A percentile compares a stretch with the other conserved stretches of the same genome.
Conservation (phyloP, 2,888 invertebrate genomes). For the Hololepta plana region DNA sequence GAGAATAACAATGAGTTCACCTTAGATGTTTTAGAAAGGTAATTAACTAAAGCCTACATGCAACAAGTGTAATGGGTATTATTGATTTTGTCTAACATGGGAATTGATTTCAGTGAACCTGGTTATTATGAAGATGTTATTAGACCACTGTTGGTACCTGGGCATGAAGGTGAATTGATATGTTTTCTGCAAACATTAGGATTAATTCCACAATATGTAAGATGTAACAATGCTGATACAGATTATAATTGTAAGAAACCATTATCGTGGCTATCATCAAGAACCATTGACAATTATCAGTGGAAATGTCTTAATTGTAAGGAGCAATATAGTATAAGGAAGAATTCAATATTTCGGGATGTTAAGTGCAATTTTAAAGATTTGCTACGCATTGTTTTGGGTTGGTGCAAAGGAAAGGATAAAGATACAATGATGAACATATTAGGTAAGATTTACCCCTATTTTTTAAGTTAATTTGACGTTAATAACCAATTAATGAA, state of each 20-base stretch:
- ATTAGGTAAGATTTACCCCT: slow-evolving; percentile 28
- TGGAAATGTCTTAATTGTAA: slow-evolving; percentile 31
- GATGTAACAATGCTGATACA: slow-evolving; percentile 21
- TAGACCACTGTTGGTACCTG: slow-evolving; percentile 29
- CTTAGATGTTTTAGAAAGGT: slow-evolving; percentile 12
- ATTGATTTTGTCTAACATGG: too few relatives aligned
- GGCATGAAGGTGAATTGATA: slow-evolving; percentile 33
- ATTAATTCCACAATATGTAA: slow-evolving; percentile 25
- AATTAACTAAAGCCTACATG: too few relatives aligned
- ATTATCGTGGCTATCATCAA: slow-evolving; percentile 30
- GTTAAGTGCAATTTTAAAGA: slow-evolving; percentile 42
- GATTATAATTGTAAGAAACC: slow-evolving; percentile 12
- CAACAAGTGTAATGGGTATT: too few relatives aligned
- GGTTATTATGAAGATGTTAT: slow-evolving; percentile 30
- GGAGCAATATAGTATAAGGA: slow-evolving; percentile 29
- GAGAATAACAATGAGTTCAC: slow-evolving; percentile 10
- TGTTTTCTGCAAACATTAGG: slow-evolving; percentile 33
- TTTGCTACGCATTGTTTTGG: slow-evolving; percentile 38
- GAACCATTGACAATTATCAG: slow-evolving; percentile 31
- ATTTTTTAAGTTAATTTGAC: neutral
- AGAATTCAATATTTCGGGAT: slow-evolving; percentile 39
- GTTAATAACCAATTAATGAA: neutral
- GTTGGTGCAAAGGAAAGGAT: slow-evolving; percentile 48
- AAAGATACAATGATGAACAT: slow-evolving; percentile 29
- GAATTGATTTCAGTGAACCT: slow-evolving; percentile 21